phyloP scores from a whole-genome alignment of 2,888 invertebrate species.

The Drosophila pseudotalamancana region DNA sequence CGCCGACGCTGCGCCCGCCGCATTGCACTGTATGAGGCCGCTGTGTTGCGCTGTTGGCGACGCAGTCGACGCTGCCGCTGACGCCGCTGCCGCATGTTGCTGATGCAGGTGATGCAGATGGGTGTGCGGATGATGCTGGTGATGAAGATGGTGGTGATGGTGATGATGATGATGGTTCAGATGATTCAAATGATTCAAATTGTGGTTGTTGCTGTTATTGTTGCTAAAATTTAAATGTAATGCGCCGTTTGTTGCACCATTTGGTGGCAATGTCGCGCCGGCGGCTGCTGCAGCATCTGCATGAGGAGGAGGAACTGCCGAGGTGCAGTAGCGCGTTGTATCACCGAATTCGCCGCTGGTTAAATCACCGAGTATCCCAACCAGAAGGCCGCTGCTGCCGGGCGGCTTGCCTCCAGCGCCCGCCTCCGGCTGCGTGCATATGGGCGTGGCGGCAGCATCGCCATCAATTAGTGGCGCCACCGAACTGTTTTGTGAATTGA shows the following conservation, averaged over 20 bases:
- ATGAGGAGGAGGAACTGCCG: conserved; percentile 73
- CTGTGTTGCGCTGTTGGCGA: conserved; percentile 68
- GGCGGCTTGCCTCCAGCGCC: conserved; percentile 78
- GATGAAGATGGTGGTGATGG: conserved; percentile 63
- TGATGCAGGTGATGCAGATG: conserved; percentile 66
- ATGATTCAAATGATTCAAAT: conserved; percentile 64
- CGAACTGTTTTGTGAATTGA: conserved; percentile 78
- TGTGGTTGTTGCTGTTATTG: conserved; percentile 78
- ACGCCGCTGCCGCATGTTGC: conserved; percentile 31
- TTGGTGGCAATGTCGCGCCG: conserved; percentile 20
- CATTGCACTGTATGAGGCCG: conserved; percentile 84
- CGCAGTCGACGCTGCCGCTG: conserved; percentile 55
- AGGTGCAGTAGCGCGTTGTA: conserved; percentile 82
- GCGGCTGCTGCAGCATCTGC: conserved; percentile 15
- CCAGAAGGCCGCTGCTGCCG: conserved; percentile 81
- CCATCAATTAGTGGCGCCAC: conserved; percentile 76
- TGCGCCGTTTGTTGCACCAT: conserved; percentile 67
- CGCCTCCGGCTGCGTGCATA: conserved; percentile 84
- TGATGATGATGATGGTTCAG: conserved; percentile 66
- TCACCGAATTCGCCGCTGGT: conserved; percentile 84
- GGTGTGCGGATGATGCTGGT: conserved; percentile 63
- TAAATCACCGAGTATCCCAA: conserved; percentile 82
- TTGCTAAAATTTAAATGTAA: conserved; percentile 82
- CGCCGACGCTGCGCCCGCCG: conserved; percentile 42
- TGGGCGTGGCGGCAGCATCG: conserved; percentile 81